Evolutionary conservation across 2,113 vertebrate species (phyloP).

Genomic region (Phasianus colchicus): DNA sequence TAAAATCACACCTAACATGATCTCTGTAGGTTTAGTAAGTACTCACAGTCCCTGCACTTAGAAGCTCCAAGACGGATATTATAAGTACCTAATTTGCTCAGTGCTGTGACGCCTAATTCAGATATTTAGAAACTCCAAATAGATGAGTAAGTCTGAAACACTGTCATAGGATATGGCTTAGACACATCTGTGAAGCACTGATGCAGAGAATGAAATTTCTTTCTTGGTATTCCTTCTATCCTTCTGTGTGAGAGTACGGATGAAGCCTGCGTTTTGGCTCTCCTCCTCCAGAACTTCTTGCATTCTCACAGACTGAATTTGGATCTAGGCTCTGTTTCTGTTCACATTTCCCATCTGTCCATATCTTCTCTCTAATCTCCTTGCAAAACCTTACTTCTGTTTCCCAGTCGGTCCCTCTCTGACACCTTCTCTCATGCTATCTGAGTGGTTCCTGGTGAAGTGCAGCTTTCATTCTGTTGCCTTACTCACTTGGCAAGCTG

Average conservation of each 20-base stretch:
- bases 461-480: conserved; percentile 32
- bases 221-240: neutral
- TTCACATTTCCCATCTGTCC: conserved; percentile 55
- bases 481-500: conserved; percentile 15
- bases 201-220: neutral
- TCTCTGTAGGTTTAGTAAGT: neutral
- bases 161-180: neutral
- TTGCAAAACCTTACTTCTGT: conserved; percentile 3
- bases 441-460: conserved; percentile 9
- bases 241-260: neutral
- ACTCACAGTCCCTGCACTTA: neutral
- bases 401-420: neutral
- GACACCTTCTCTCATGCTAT: neutral
- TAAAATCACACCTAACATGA: neutral
- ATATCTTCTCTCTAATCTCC: conserved; percentile 7
- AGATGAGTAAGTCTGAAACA: neutral
- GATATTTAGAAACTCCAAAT: neutral
- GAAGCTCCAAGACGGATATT: neutral
- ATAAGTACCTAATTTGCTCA: neutral
- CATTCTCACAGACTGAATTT: neutral
- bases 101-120: neutral
- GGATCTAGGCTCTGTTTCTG: neutral
- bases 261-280: conserved; percentile 19
- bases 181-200: neutral
- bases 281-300: conserved; percentile 6